Evolutionary conservation across 2,797 vertebrate species (phyloP), one percentile per base, ranked within the genome.

Genomic region (Alosa sapidissima): DNA sequence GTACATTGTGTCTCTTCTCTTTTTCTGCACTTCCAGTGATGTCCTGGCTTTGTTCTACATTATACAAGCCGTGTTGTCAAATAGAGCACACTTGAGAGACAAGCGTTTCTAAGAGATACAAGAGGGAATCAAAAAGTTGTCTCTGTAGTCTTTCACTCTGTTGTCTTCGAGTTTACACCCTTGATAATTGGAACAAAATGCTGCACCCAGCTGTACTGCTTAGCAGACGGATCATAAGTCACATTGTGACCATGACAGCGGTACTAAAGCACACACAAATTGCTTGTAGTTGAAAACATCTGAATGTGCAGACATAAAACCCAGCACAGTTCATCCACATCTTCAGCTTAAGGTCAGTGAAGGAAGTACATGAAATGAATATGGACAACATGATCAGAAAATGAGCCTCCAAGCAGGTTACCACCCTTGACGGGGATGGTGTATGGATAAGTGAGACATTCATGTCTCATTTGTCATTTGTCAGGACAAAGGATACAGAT

Each of bases 241-340:
- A 47, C 16, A 78, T 21, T 72, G 41, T 78, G 41, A 21, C 72
- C 41, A 28, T 9, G 9, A 11, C 24, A 10, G 60, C n/a, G 9
- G n/a, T 24, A 10, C 28, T 65, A 24, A 8, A 65, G 24, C 6
- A 65, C n/a, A 9, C 21, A 65, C 60, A 65, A 28, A 65, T 65
- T 65, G n/a, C 60, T 28, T 65, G n/a, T 65, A 28, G 60, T 65
- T n/a, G 24, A n/a, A 28, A 65, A 65, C 60, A 65, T 65, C 60
- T 28, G n/a, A 24, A 65, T n/a, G 8, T 51, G 49, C 60, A 65
- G 8, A 65, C n/a, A 7, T 51, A 51, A 9, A 51, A 41, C 60
- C 60, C 21, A 11, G 60, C 60, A 28, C n/a, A 65, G 24, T 28
- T 9, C 60, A 65, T 65, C 24, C 8, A 65, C 33, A 41, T 33